Evolutionary conservation across 2,797 vertebrate genomes (phyloP).

Genomic region (Propithecus deckenii): DNA sequence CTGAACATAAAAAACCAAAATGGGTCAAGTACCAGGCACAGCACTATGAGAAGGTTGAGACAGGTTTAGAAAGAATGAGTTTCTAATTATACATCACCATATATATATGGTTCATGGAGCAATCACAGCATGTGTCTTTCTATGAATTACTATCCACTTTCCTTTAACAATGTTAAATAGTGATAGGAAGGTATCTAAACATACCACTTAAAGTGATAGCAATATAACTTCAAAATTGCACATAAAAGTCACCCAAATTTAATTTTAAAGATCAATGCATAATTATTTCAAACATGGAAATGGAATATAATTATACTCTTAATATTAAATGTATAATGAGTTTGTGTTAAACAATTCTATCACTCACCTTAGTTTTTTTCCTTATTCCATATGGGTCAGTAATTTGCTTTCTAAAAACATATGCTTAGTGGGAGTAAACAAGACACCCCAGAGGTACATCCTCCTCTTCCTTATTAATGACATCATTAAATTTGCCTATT

Average conservation of each 20-base stretch:
- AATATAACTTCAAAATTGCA: background rate
- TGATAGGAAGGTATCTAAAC: background rate
- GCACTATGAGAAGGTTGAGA: background rate
- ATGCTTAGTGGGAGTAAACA: slow-evolving; percentile 37
- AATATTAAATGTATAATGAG: background rate
- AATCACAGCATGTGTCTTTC: background rate
- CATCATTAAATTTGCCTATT: slow-evolving; percentile 83
- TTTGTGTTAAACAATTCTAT: slow-evolving; percentile 38
- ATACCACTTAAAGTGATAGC: background rate
- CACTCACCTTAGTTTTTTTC: slow-evolving; percentile 46
- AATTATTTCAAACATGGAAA: slow-evolving; percentile 54
- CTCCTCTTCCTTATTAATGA: slow-evolving; percentile 65
- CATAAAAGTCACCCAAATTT: background rate
- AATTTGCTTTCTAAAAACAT: slow-evolving; percentile 60
- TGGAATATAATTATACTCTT: slow-evolving; percentile 16
- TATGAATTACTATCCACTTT: background rate
- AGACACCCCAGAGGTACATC: slow-evolving; percentile 32
- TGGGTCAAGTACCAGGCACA: background rate
- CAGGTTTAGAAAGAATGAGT: background rate
- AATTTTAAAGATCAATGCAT: slow-evolving; percentile 14
- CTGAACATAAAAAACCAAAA: background rate
- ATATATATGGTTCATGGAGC: background rate
- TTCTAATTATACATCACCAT: background rate
- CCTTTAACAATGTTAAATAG: slow-evolving; percentile 22
- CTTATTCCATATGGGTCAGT: slow-evolving; percentile 63